A percentile compares a stretch with the other conserved stretches of the same genome.
phyloP scores from a whole-genome alignment of 2,797 vertebrate genomes.

The Hippoglossus hippoglossus region DNA sequence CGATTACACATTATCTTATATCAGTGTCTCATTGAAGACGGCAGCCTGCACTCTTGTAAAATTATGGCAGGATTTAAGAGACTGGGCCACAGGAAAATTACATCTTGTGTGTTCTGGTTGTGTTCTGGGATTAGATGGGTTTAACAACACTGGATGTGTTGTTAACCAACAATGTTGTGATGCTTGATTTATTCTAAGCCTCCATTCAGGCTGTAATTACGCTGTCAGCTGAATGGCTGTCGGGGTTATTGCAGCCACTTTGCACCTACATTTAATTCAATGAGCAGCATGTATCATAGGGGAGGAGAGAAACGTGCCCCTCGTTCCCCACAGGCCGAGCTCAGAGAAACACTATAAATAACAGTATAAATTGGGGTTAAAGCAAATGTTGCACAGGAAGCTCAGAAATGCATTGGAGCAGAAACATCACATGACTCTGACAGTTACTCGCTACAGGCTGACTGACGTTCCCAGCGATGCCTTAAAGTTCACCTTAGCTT shows the following conservation, averaged over 20 bases:
- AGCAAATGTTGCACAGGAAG: constrained; percentile 48
- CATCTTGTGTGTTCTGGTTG: constrained; percentile 25
- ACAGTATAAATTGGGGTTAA: constrained; percentile 50
- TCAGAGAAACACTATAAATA: constrained; percentile 19
- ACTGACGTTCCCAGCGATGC: constrained; percentile 8
- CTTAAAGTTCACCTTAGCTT: constrained; percentile 25
- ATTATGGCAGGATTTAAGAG: background rate
- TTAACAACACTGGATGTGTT: constrained; percentile 11
- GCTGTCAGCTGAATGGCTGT: constrained; percentile 28
- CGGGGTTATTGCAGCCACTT: constrained; percentile 16
- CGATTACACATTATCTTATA: constrained; percentile 44
- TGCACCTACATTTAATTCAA: constrained; percentile 9
- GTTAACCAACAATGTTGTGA: constrained; percentile 3
- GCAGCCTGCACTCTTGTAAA: background rate
- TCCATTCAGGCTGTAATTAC: constrained; percentile 40
- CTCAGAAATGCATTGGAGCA: constrained; percentile 56
- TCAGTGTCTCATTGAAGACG: constrained; percentile 28
- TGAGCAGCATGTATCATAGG: constrained; percentile 4
- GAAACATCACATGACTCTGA: constrained; percentile 51
- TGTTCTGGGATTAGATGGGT: constrained; percentile 32
- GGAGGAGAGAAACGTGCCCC: constrained; percentile 19
- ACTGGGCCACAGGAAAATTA: constrained; percentile 1
- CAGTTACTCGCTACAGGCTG: constrained; percentile 26
- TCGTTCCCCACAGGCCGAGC: constrained; percentile 28
- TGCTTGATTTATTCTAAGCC: constrained; percentile 27